Evolutionary conservation across 2,888 invertebrate species (phyloP).

Genomic region (Rambutsinella grinnellia): DNA sequence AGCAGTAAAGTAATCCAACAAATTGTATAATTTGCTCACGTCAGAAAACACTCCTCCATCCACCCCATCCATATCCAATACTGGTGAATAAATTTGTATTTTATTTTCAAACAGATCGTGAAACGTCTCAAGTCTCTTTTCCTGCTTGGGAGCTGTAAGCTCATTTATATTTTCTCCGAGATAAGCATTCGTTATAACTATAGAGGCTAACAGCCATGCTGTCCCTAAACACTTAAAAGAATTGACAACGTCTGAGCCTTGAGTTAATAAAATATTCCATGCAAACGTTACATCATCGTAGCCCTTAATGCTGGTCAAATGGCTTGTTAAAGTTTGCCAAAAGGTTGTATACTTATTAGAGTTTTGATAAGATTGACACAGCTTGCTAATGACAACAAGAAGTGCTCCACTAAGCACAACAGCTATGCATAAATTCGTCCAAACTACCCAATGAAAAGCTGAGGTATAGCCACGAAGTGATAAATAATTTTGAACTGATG

Average conservation of each 20-base stretch:
- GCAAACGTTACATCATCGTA: not conserved
- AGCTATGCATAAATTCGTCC: not conserved
- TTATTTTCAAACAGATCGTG: not conserved
- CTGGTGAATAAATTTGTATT: not conserved
- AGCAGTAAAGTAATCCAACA: too few relatives aligned
- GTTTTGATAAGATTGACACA: not conserved
- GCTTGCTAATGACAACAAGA: not conserved
- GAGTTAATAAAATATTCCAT: not conserved
- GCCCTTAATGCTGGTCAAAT: not conserved
- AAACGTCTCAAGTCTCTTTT: not conserved
- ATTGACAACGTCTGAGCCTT: not conserved
- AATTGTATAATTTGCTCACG: too few relatives aligned
- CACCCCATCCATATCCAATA: too few relatives aligned
- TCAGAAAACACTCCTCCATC: too few relatives aligned
- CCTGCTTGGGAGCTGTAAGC: not conserved
- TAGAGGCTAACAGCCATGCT: not conserved
- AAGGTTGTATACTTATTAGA: not conserved
- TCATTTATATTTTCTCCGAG: constrained; percentile 2
- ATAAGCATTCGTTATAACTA: not conserved
- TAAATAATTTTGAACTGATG: not conserved
- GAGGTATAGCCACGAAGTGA: not conserved
- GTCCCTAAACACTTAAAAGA: not conserved
- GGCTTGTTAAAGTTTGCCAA: not conserved
- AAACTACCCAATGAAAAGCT: not conserved
- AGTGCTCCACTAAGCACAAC: not conserved